phyloP scores from a whole-genome alignment of 1,140 invertebrate species.

The Mactra quadrangularis region DNA sequence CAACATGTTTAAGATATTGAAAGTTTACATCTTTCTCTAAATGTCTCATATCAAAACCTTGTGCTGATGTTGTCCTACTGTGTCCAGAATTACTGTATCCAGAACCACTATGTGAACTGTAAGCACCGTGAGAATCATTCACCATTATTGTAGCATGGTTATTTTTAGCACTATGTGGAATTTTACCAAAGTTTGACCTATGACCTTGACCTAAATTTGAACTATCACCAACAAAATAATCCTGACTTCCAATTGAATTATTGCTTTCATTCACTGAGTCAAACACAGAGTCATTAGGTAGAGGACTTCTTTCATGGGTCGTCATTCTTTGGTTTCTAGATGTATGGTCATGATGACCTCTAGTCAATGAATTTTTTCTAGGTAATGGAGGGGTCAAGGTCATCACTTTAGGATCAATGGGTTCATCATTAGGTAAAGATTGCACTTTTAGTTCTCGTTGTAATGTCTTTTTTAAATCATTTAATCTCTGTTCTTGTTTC shows the following conservation, averaged over 20 bases:
- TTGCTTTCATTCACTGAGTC: conserved; percentile 7
- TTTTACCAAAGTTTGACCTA: conserved; percentile 12
- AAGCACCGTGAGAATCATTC: conserved; percentile 43
- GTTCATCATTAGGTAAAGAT: conserved; percentile 80
- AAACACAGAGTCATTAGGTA: conserved; percentile 18
- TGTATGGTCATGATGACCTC: conserved; percentile 16
- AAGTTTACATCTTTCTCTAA: conserved; percentile 89
- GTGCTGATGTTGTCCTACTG: not conserved
- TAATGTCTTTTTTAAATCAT: conserved; percentile 95
- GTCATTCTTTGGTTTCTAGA: conserved; percentile 11
- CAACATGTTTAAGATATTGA: conserved; percentile 95
- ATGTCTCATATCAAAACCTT: conserved; percentile 49
- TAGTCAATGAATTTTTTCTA: conserved; percentile 45
- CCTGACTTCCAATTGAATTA: conserved; percentile 33
- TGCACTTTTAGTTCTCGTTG: conserved; percentile 91
- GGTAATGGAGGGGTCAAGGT: conserved; percentile 62
- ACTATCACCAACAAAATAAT: conserved; percentile 53
- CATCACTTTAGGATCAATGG: conserved; percentile 58
- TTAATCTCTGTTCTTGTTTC: conserved; percentile 92
- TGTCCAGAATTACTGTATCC: not conserved
- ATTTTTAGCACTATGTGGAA: conserved; percentile 13
- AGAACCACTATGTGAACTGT: conserved; percentile 10
- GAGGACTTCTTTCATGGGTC: conserved; percentile 21
- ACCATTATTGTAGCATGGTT: conserved; percentile 54
- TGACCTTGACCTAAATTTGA: conserved; percentile 1